Conservation (phyloP, 1,140 invertebrate genomes). For the Aleiodes sp. region DNA sequence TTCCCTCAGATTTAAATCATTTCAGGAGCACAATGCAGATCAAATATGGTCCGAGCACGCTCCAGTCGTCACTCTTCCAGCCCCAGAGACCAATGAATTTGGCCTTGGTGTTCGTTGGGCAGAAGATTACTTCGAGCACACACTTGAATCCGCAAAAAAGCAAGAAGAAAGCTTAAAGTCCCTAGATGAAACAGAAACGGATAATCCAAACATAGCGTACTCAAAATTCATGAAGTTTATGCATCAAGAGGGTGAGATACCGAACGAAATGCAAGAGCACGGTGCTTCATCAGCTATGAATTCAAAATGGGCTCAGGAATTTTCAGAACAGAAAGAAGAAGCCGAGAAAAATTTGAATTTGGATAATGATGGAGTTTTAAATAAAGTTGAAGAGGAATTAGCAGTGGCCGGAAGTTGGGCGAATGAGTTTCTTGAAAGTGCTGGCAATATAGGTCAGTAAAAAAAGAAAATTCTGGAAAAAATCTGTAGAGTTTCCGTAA, state of each 20-base stretch:
- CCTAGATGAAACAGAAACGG: slow-evolving; percentile 65
- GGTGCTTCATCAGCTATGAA: slow-evolving; percentile 47
- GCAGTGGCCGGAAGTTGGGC: slow-evolving; percentile 53
- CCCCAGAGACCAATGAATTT: slow-evolving; percentile 57
- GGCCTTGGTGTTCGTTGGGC: slow-evolving; percentile 69
- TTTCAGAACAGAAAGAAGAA: slow-evolving; percentile 45
- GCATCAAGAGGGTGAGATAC: slow-evolving; percentile 75
- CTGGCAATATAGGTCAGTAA: slow-evolving; percentile 30
- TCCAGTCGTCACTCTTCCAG: background rate
- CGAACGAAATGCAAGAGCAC: slow-evolving; percentile 58
- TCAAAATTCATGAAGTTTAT: slow-evolving; percentile 90
- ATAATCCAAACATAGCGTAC: slow-evolving; percentile 77
- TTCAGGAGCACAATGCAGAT: background rate
- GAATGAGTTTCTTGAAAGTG: slow-evolving; percentile 55
- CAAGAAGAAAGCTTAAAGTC: slow-evolving; percentile 41
- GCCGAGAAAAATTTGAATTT: slow-evolving; percentile 32
- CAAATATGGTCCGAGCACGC: background rate
- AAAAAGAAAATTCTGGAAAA: background rate
- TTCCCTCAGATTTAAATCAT: background rate
- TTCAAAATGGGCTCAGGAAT: slow-evolving; percentile 65
- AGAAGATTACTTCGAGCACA: slow-evolving; percentile 70
- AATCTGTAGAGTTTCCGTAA: no score
- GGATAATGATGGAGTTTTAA: slow-evolving; percentile 47
- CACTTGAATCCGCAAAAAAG: slow-evolving; percentile 51
- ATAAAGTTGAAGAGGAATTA: slow-evolving; percentile 50